Percentiles rank a stretch among this genome's conserved stretches.
These are phyloP conservation scores for Apteryx owenii DNA, from an alignment of 2,113 vertebrate genomes.

Conservation along the genomic window DNA sequence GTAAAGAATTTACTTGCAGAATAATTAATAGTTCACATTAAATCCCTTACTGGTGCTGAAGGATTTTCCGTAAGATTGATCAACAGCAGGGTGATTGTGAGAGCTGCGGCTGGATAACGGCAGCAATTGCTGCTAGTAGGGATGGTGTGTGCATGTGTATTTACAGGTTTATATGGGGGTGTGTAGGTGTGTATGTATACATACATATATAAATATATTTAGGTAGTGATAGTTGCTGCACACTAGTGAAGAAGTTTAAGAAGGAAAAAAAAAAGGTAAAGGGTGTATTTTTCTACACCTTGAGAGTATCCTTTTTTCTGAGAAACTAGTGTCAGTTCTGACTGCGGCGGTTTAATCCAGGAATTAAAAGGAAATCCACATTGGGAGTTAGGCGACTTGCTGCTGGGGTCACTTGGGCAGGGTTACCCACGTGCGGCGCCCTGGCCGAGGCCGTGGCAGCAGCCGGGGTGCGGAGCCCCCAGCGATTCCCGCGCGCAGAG, in stretches of 20 bases:
- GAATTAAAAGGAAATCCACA: background rate
- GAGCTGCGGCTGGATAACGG: background rate
- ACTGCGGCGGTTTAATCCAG: accelerated
- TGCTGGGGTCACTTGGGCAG: accelerated
- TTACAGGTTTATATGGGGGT: background rate
- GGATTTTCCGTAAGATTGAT: background rate
- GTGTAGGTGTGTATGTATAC: too few species aligned
- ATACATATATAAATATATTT: accelerated
- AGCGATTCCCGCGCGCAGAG: accelerated
- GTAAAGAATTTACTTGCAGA: background rate
- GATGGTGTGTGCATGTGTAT: background rate
- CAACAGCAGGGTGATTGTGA: background rate
- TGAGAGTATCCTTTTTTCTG: accelerated
- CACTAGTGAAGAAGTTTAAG: background rate
- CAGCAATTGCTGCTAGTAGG: background rate
- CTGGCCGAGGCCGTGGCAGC: too few species aligned
- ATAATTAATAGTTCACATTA: background rate
- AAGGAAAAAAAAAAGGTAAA: background rate
- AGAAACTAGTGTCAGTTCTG: background rate
- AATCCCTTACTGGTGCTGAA: background rate
- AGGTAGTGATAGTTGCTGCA: background rate
- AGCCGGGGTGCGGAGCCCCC: background rate
- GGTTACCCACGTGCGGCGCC: background rate
- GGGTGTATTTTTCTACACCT: background rate
- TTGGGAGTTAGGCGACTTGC: background rate